Evolutionary conservation across 2,888 invertebrate species (phyloP).

Genomic region (Oligia strigilis): DNA sequence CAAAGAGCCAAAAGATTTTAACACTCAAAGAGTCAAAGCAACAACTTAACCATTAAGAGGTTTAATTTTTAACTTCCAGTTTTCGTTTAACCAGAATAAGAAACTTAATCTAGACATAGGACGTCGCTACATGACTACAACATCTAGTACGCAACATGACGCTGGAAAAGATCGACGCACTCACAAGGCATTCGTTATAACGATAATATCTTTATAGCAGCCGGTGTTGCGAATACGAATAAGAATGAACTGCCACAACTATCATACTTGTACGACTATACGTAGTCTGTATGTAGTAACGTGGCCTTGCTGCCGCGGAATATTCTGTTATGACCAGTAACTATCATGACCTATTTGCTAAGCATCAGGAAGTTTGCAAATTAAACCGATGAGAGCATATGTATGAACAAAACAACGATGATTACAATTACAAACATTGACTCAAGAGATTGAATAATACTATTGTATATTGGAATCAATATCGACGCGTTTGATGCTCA

Average conservation of each 20-base stretch:
- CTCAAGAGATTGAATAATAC: slow-evolving; percentile 50
- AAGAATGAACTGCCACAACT: slow-evolving; percentile 73
- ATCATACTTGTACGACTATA: slow-evolving; percentile 58
- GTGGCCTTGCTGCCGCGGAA: slow-evolving; percentile 72
- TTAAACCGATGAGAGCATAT: slow-evolving; percentile 43
- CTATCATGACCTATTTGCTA: slow-evolving; percentile 50
- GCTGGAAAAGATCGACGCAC: slow-evolving; percentile 76
- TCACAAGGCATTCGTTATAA: slow-evolving; percentile 75
- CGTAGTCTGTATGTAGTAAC: slow-evolving; percentile 50
- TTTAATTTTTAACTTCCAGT: neutral
- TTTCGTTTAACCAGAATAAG: slow-evolving; percentile 9
- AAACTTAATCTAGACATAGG: slow-evolving; percentile 31
- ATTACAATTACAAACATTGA: slow-evolving; percentile 38
- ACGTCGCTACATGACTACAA: slow-evolving; percentile 44
- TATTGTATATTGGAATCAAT: slow-evolving; percentile 70
- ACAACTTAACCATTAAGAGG: neutral
- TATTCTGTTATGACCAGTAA: slow-evolving; percentile 64
- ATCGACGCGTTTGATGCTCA: slow-evolving; percentile 65
- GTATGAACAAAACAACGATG: slow-evolving; percentile 39
- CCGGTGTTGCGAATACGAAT: slow-evolving; percentile 74
- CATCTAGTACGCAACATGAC: slow-evolving; percentile 59
- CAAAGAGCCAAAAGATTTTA: neutral
- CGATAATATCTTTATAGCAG: slow-evolving; percentile 77
- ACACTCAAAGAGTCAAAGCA: neutral
- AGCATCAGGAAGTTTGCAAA: slow-evolving; percentile 43